Base-by-base conservation (phyloP, 2,888 invertebrate genomes). In the Anarsia innoxiella region DNA sequence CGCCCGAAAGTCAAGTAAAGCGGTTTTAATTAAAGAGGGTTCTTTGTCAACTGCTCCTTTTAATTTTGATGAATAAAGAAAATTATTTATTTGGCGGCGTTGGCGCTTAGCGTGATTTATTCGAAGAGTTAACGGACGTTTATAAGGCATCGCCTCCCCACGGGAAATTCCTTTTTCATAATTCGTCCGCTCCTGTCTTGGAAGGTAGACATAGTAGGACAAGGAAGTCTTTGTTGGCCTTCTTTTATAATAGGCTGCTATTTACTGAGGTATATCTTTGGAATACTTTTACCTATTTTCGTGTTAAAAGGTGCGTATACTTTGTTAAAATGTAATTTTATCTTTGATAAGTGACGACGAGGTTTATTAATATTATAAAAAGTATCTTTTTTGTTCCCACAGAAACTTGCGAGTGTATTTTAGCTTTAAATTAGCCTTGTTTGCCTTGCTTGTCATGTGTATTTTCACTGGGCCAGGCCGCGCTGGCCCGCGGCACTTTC, bases 11-110 rank as follows among this genome's bases (percentile, higher is more conserved):
- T 63, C 53, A 53, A 56, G 59, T 59, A 65, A 69, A 75, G 69
- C 69, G 61, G 70, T 74, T 76, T 79, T 82, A 82, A 82, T 82
- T 79, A 79, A 76, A 59, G 64, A 54, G 51, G 64, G 51, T 64
- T 66, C 76, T 83, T 84, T 82, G 79, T 82, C 82, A 79, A 78
- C 77, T 73, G 75, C 61, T 74, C 73, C 70, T 77, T 76, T 76
- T 82, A 80, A 80, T 82, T 82, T 80, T 80, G 79, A 84, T 78
- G 79, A 80, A 79, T 82, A 79, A 78, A 80, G 82, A 74, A 79
- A 77, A 82, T 80, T 75, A 80, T 80, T 80, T 79, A 79, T 80
- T 76, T 76, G 72, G 68, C 71, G 64, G 67, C 70, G 73, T 71
- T 73, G 64, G 74, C 73, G 67, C 64, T 77, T 62, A 67, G 67